phyloP scores from a whole-genome alignment of 2,797 vertebrate genomes.

The Rousettus madagascariensis region DNA sequence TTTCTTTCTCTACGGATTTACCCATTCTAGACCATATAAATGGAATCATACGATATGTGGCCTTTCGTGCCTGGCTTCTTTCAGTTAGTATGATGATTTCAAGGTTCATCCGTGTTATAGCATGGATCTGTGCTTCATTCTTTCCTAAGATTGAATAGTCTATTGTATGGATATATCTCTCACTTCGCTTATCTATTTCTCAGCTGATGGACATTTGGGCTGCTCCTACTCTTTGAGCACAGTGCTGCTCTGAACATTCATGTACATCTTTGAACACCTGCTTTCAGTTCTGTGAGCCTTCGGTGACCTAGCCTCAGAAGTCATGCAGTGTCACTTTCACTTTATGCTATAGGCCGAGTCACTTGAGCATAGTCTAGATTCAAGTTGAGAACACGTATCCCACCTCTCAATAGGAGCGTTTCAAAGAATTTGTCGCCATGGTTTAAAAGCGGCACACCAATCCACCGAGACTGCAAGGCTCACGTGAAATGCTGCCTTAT shows the following conservation, averaged over 20 bases:
- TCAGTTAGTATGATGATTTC: not conserved
- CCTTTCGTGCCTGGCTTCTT: not conserved
- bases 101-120: not conserved
- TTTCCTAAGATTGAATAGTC: not conserved
- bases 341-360: not conserved
- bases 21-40: not conserved
- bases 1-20: not conserved
- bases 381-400: not conserved
- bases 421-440: not conserved
- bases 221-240: not conserved
- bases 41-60: not conserved
- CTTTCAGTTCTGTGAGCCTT: not conserved
- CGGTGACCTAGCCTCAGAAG: not conserved
- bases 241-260: not conserved
- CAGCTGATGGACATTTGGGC: not conserved
- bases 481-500: not conserved
- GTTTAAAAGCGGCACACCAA: not conserved
- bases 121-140: not conserved
- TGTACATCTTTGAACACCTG: not conserved
- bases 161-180: not conserved
- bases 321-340: not conserved
- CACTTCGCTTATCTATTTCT: not conserved
- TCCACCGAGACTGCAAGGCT: not conserved
- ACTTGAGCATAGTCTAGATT: not conserved
- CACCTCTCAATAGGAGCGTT: not conserved